Base-by-base conservation (phyloP, 1,140 invertebrate genomes). In the Heliconius eleuchia region DNA sequence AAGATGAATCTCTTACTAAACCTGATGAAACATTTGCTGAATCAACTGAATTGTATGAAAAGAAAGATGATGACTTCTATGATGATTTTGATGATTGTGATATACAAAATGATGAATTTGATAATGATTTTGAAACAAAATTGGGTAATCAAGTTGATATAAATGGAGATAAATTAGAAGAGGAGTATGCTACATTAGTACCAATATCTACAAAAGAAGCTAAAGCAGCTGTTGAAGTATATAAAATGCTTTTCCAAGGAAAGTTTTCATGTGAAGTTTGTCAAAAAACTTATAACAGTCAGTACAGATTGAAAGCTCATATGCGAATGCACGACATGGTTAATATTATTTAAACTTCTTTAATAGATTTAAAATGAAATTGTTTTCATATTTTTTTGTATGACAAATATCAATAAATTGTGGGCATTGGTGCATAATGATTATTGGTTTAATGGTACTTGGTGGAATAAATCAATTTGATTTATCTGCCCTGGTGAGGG, bases 311-410 rank as follows among this genome's bases (percentile, higher is more conserved):
- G 55, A 87, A 85, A 74, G 71, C 84, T 50, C 92, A 94, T 83
- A 84, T 84, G 80, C 78, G 92, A 30, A 94, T 94, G 92, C 92
- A 94, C 89, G 90, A 92, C 84, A 88, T 84, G 84, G 92, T 94
- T 85, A 76, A 73, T 76, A 72, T 37, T 18, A 27, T 50, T 46
- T 46, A 46, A 46, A 46, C 42, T 46, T 46, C 13, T 46, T 46
- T 46, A 46, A 46, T 16, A 46, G 42, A 46, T 3, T 16, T 3
- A 46, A 46, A 16, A 46, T 16, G 3, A 46, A 46, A 5, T 46
- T 46, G 3, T 46, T 46, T 46, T 46, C 4, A 46, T 16, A 16
- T 16, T 46, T 46, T 13, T 46, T 16, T 46, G 13, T 46, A 46
- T 46, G 42, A 46, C 4, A 46, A 46, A 16, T 46, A 46, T 46